These are phyloP conservation scores for Carlito syrichta DNA, from an alignment of 2,113 vertebrate genomes.

Conservation along the genomic window DNA sequence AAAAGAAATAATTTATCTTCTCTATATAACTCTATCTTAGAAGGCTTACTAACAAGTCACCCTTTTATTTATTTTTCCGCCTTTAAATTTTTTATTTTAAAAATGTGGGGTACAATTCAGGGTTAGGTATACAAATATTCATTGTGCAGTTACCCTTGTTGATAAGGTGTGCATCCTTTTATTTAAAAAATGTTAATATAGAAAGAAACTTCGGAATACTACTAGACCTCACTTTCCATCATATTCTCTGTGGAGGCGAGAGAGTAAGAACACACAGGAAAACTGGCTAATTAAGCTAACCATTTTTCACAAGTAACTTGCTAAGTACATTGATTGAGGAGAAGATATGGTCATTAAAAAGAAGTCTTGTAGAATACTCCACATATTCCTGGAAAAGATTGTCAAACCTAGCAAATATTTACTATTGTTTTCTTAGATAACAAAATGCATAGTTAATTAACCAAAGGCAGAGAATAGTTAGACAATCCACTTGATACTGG, in stretches of 20 bases:
- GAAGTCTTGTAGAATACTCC: neutral
- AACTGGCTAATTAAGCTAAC: neutral
- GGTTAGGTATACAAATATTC: too few species aligned
- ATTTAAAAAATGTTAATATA: neutral
- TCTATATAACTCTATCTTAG: neutral
- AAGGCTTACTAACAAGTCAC: neutral
- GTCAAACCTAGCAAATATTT: neutral
- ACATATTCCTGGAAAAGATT: neutral
- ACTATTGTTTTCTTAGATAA: neutral
- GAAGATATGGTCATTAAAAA: neutral
- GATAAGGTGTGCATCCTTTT: too few species aligned
- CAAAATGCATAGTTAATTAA: constrained; percentile 10
- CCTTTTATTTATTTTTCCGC: neutral
- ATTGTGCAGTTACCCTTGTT: too few species aligned
- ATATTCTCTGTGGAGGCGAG: neutral
- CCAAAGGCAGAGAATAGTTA: constrained; percentile 1
- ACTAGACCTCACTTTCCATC: neutral
- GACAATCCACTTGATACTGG: constrained; percentile 54
- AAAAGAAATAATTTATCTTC: neutral
- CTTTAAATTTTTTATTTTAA: too few species aligned
- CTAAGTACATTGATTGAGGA: neutral
- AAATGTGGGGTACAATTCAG: too few species aligned
- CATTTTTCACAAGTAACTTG: neutral
- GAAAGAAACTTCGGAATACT: neutral
- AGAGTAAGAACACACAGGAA: neutral